These are phyloP conservation scores for Acleris cristana DNA, from an alignment of 2,888 invertebrate genomes.

Conservation along the genomic window DNA sequence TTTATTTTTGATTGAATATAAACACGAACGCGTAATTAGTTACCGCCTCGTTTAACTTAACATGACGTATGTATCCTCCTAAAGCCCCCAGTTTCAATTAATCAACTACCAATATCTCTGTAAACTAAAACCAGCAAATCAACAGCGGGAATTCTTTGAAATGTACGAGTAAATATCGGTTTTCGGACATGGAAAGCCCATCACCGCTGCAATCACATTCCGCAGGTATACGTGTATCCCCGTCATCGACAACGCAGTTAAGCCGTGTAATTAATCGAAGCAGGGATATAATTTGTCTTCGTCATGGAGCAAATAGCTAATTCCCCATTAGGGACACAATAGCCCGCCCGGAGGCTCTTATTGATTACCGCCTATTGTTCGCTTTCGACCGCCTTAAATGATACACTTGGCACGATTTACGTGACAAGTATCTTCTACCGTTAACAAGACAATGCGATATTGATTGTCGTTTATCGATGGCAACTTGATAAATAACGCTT, in stretches of 20 bases:
- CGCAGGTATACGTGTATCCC: conserved; percentile 39
- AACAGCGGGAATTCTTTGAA: neutral
- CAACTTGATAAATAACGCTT: conserved; percentile 13
- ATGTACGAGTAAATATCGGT: conserved; percentile 7
- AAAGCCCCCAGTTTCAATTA: neutral
- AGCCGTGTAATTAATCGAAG: conserved; percentile 80
- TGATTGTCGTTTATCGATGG: conserved; percentile 54
- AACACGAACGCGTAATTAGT: too few species aligned
- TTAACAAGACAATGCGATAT: conserved; percentile 51
- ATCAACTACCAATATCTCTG: neutral
- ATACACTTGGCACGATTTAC: conserved; percentile 73
- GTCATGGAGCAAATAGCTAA: conserved; percentile 81
- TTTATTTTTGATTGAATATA: too few species aligned
- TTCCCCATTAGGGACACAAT: conserved; percentile 81
- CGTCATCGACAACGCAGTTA: conserved; percentile 71
- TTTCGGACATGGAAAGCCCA: conserved; percentile 21
- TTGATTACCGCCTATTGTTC: conserved; percentile 81
- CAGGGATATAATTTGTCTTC: conserved; percentile 80
- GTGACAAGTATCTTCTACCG: conserved; percentile 36
- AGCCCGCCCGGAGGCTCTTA: conserved; percentile 70
- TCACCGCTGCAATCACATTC: conserved; percentile 19
- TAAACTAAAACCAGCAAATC: neutral
- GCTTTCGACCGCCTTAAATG: conserved; percentile 72
- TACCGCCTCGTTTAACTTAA: too few species aligned
- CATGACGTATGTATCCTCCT: neutral